phyloP scores from a whole-genome alignment of 2,888 invertebrate species.

The Stomorhina lunata region DNA sequence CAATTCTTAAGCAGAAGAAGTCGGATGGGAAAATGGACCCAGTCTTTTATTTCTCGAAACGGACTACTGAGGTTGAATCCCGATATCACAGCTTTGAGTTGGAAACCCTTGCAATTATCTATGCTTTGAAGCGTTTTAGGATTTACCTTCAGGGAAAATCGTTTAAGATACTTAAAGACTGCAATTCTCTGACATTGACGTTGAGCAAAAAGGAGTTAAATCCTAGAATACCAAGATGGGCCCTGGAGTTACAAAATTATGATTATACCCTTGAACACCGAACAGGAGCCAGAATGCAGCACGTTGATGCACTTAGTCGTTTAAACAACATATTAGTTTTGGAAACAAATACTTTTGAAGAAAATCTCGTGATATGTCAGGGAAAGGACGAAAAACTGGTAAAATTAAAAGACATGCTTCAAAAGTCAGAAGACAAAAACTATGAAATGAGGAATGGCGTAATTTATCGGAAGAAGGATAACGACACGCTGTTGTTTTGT shows the following conservation, averaged over 20 bases:
- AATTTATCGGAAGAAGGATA: neutral
- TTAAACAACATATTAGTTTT: neutral
- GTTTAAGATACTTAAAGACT: constrained; percentile 65
- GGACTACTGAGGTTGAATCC: constrained; percentile 67
- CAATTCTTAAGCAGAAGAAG: constrained; percentile 69
- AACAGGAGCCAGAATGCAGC: neutral
- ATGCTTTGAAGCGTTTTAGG: constrained; percentile 68
- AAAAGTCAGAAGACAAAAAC: too few species aligned
- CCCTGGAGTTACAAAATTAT: too few species aligned
- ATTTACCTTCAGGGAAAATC: constrained; percentile 47
- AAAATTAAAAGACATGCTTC: too few species aligned
- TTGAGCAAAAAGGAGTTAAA: too few species aligned
- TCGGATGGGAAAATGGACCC: constrained; percentile 70
- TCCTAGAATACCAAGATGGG: too few species aligned
- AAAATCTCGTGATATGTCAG: neutral
- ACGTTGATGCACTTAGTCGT: neutral
- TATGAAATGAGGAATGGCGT: constrained; percentile 20
- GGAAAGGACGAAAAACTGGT: too few species aligned
- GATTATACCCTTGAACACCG: neutral
- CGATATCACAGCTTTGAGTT: constrained; percentile 72
- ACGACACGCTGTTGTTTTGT: neutral
- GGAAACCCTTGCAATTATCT: constrained; percentile 71
- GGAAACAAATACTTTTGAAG: too few species aligned
- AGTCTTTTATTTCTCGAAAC: constrained; percentile 72
- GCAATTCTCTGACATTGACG: too few species aligned